Percentiles rank a stretch among this genome's conserved stretches.
Conservation (phyloP, 30 jellyfish, hydroid and myxozoan genomes). For the Hydra vulgaris region DNA sequence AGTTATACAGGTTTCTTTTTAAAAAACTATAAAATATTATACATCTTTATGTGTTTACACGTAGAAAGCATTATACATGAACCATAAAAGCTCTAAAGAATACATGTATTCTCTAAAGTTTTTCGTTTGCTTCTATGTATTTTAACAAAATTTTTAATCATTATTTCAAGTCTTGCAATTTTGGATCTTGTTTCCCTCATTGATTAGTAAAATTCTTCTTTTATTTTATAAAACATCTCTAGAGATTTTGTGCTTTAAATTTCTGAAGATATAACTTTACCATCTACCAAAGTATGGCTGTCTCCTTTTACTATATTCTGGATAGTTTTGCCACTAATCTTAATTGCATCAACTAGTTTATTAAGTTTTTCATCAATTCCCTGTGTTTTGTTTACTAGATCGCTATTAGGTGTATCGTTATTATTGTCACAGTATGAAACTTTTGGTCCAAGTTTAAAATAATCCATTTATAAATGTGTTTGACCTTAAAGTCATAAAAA, state of each 20-base stretch:
- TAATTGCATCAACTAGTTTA: neutral
- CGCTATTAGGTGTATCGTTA: conserved; percentile 46
- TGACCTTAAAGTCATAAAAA: conserved; percentile 79
- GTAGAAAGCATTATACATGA: no score
- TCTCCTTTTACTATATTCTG: neutral
- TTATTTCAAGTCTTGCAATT: conserved; percentile 26
- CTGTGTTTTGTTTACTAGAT: conserved; percentile 56
- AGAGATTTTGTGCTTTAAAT: neutral
- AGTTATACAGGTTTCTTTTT: no score
- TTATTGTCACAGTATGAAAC: conserved; percentile 72
- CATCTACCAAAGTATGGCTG: neutral
- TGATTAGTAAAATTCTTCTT: conserved; percentile 15
- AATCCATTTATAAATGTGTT: conserved; percentile 59
- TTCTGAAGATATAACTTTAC: conserved; percentile 12
- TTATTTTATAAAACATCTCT: neutral
- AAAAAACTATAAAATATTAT: no score
- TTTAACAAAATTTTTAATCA: conserved; percentile 22
- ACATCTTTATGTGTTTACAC: no score
- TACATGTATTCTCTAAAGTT: conserved; percentile 76
- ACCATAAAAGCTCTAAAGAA: no score
- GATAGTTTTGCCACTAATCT: neutral
- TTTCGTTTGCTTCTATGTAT: conserved; percentile 65
- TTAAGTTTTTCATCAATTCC: conserved; percentile 55
- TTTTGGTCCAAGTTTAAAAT: conserved; percentile 60
- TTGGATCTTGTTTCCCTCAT: conserved; percentile 23